Conservation (phyloP, 2,113 vertebrate genomes). For the Myrmophylax atrothorax region DNA sequence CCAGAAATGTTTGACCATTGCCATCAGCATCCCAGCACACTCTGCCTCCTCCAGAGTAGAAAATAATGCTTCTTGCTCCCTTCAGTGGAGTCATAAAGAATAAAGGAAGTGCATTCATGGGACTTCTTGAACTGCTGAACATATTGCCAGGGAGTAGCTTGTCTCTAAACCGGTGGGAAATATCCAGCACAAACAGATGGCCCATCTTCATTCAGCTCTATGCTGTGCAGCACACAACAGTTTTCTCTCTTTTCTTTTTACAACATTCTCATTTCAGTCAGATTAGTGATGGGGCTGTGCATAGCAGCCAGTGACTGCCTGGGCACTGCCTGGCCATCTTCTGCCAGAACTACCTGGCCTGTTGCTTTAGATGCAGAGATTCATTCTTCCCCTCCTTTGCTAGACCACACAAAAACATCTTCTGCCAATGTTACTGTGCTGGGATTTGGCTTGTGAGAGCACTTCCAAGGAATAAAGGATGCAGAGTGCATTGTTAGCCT, state of each 20-base stretch:
- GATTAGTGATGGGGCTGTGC: background rate
- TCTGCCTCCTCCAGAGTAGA: background rate
- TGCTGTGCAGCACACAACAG: background rate
- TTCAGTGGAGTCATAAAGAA: background rate
- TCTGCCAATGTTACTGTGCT: background rate
- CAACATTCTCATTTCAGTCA: background rate
- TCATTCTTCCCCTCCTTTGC: background rate
- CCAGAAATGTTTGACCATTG: background rate
- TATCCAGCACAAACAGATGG: slow-evolving; percentile 23
- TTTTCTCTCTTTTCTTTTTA: background rate
- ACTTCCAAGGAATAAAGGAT: background rate
- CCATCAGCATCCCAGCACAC: background rate
- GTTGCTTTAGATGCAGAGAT: background rate
- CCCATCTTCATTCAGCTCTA: background rate
- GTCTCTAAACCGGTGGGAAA: background rate
- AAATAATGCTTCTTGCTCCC: background rate
- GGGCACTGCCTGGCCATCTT: background rate
- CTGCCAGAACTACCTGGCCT: background rate
- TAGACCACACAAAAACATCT: background rate
- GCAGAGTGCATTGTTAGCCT: background rate
- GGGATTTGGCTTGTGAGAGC: background rate
- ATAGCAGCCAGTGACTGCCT: background rate
- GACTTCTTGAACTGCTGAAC: background rate
- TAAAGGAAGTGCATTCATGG: background rate
- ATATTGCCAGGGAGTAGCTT: background rate